Evolutionary conservation across 2,797 vertebrate genomes (phyloP).

Genomic region (Lutra lutra): DNA sequence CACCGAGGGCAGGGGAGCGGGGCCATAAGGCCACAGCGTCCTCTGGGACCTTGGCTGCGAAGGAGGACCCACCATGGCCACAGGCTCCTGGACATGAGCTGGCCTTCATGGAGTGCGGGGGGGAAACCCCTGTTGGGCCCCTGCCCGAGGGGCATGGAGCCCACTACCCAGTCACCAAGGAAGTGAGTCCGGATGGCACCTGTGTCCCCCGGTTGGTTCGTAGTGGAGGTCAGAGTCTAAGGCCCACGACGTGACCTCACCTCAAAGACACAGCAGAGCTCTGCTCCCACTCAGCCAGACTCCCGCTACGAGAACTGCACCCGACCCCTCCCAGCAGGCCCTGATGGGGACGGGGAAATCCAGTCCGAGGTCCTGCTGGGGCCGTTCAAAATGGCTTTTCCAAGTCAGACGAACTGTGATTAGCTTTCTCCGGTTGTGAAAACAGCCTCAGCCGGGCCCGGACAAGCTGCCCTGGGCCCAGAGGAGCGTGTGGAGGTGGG

Average conservation of each 20-base stretch:
- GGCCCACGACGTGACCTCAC: neutral
- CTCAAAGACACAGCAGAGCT: neutral
- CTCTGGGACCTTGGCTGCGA: neutral
- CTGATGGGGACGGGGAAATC: fast-evolving
- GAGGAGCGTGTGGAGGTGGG: no score
- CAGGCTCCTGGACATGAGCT: neutral
- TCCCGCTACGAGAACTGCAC: fast-evolving
- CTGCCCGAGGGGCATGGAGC: neutral
- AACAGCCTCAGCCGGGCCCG: neutral
- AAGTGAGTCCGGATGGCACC: neutral
- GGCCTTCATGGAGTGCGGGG: neutral
- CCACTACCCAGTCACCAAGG: neutral
- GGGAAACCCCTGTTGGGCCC: no score
- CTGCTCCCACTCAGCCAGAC: neutral
- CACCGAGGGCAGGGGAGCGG: neutral
- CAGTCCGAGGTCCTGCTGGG: neutral
- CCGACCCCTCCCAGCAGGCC: neutral
- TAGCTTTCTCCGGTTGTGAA: no score
- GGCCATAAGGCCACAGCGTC: neutral
- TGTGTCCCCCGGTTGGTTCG: neutral
- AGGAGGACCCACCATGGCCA: neutral
- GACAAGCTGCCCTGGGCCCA: neutral
- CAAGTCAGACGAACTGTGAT: no score
- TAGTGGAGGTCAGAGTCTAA: neutral
- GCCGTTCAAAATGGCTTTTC: neutral